phyloP scores from a whole-genome alignment of 2,888 invertebrate species.

The Heteropelma amictum region DNA sequence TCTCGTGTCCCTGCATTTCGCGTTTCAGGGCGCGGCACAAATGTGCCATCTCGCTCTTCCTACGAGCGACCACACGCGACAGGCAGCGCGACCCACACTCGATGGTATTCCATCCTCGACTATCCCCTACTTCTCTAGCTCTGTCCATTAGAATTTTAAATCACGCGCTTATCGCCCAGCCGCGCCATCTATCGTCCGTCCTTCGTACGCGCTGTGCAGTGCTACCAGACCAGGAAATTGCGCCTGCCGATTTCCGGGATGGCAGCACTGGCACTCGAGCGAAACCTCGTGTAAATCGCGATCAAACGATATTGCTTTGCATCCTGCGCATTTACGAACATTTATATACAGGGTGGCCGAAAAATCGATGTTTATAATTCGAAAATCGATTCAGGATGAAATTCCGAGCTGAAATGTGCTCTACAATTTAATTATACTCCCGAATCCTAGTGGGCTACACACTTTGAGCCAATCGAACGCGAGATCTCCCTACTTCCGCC shows the following conservation, averaged over 20 bases:
- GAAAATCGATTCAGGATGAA: too few species aligned
- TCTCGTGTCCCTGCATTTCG: slow-evolving; percentile 23
- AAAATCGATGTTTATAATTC: too few species aligned
- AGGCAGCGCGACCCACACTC: background rate
- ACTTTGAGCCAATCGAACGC: too few species aligned
- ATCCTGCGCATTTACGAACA: too few species aligned
- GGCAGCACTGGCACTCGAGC: background rate
- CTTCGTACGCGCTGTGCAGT: background rate
- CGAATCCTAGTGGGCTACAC: too few species aligned
- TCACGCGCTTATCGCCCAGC: too few species aligned
- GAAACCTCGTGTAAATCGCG: background rate
- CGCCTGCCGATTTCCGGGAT: background rate
- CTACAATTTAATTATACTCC: too few species aligned
- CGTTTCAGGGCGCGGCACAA: slow-evolving; percentile 38
- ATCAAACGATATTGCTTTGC: too few species aligned
- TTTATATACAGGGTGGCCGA: too few species aligned
- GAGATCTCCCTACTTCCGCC: too few species aligned
- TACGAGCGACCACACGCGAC: background rate
- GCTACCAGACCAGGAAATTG: background rate
- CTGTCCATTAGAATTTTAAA: slow-evolving; percentile 42
- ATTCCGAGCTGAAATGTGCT: too few species aligned
- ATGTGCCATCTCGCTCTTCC: slow-evolving; percentile 31
- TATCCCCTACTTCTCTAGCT: too few species aligned
- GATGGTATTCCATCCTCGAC: background rate
- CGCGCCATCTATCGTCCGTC: background rate